phyloP scores from a whole-genome alignment of 2,888 invertebrate genomes.

The Masnerella sp. region DNA sequence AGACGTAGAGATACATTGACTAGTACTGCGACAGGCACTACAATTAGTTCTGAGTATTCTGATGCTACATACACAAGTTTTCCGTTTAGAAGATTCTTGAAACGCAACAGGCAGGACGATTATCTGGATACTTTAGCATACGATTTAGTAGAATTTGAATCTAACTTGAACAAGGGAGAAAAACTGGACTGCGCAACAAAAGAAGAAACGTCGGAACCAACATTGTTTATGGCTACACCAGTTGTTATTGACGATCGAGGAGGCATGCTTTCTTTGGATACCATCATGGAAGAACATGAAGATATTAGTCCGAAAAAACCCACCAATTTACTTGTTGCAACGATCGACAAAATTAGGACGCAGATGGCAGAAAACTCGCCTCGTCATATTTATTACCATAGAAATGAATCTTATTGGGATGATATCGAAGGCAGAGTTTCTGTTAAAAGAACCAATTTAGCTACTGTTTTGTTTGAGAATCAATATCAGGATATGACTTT shows the following conservation, averaged over 20 bases:
- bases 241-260: slow-evolving; percentile 80
- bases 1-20: slow-evolving; percentile 78
- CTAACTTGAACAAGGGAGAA: slow-evolving; percentile 57
- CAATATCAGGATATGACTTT: slow-evolving; percentile 62
- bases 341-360: slow-evolving; percentile 83
- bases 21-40: slow-evolving; percentile 79
- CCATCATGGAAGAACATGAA: slow-evolving; percentile 80
- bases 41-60: slow-evolving; percentile 80
- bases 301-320: slow-evolving; percentile 70
- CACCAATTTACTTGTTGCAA: slow-evolving; percentile 81
- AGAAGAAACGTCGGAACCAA: slow-evolving; percentile 64
- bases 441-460: slow-evolving; percentile 63
- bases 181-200: slow-evolving; percentile 28
- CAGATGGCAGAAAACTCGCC: slow-evolving; percentile 81
- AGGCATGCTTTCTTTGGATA: slow-evolving; percentile 78
- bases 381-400: slow-evolving; percentile 80
- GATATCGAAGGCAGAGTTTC: slow-evolving; percentile 66
- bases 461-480: slow-evolving; percentile 66
- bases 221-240: slow-evolving; percentile 80
- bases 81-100: slow-evolving; percentile 62
- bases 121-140: slow-evolving; percentile 80
- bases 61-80: slow-evolving; percentile 67
- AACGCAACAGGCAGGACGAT: slow-evolving; percentile 75
- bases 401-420: slow-evolving; percentile 79
- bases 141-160: slow-evolving; percentile 76